Percentiles rank a stretch among this genome's conserved stretches.
Evolutionary conservation across 2,797 vertebrate species (phyloP).

Genomic region (Dicrostonyx torquatus): DNA sequence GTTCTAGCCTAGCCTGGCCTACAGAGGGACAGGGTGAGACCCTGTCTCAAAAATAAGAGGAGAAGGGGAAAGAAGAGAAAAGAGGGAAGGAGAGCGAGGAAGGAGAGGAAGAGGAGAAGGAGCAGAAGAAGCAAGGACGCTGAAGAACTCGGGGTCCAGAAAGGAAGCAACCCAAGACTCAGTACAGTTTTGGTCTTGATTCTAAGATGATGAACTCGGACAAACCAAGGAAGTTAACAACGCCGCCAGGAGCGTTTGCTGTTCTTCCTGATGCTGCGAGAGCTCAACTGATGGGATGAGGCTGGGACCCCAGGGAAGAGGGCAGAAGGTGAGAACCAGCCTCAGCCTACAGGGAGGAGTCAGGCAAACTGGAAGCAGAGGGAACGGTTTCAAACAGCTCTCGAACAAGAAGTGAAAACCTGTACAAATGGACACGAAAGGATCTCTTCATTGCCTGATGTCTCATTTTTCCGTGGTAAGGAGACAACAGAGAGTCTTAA

Average conservation of each 20-base stretch:
- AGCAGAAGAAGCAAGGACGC: too few species aligned
- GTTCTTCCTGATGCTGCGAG: background rate
- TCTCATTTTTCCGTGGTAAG: background rate
- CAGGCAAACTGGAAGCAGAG: background rate
- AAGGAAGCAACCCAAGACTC: background rate
- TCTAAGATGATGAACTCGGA: background rate
- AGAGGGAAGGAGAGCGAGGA: too few species aligned
- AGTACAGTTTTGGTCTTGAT: background rate
- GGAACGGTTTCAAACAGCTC: background rate
- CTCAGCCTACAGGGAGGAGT: background rate
- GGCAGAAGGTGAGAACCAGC: background rate
- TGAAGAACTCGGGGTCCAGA: background rate
- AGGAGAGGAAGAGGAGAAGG: too few species aligned
- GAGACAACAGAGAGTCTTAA: background rate
- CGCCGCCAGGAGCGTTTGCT: background rate
- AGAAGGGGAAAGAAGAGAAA: background rate
- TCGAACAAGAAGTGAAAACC: background rate
- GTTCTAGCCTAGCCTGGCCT: background rate
- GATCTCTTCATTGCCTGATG: background rate
- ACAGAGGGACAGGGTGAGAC: background rate
- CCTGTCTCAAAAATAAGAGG: background rate
- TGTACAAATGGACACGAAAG: background rate
- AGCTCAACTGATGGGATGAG: background rate
- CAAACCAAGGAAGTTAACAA: background rate
- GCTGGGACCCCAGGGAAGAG: background rate